Evolutionary conservation across 2,797 vertebrate genomes (phyloP), one percentile per base, ranked within the genome.

Genomic region (Pseudocheirus occidentalis): DNA sequence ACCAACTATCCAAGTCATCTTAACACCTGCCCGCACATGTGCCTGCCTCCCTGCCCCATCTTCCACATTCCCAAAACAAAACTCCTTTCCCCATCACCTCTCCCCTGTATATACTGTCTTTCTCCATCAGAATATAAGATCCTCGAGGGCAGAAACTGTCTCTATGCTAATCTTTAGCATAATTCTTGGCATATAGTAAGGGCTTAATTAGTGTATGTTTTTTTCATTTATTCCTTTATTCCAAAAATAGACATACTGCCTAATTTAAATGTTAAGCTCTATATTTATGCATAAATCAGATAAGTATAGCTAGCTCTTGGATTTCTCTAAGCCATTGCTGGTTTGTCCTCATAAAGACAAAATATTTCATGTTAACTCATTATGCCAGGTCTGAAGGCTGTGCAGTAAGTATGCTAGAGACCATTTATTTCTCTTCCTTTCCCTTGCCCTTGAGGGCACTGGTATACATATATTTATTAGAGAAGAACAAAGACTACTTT

Each of bases 261-360:
- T 40, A 94, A 90, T 97, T 94, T 90, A 96, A 97, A 96, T 58
- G 92, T 93, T 55, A 81, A 81, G 95, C 34, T 94, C 95, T 95
- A 92, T 94, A 93, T 96, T 96, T 95, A 46, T 95, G 91, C 31
- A 96, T 94, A 96, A 96, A 98, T 97, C 96, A 96, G 96, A 95
- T 95, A 97, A 97, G 93, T 90, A 55, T 62, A 90, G 91, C 95
- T 57, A 94, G 89, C 92, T 96, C 94, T 53, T 46, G 46, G 53
- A 57, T 97, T 93, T 92, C 95, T 96, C 96, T 94, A 93, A 59
- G 57, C 92, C 90, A 96, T 96, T 95, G 95, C 90, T 96, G 97
- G 94, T 93, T 92, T 89, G 66, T 93, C 90, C 81, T 98, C 52
- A 91, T 91, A 94, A 97, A 93, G 94, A 95, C 59, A 96, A 73